A percentile compares a stretch with the other conserved stretches of the same genome.
These are phyloP conservation scores for Delia radicum DNA, from an alignment of 1,140 invertebrate species.

Conservation along the genomic window DNA sequence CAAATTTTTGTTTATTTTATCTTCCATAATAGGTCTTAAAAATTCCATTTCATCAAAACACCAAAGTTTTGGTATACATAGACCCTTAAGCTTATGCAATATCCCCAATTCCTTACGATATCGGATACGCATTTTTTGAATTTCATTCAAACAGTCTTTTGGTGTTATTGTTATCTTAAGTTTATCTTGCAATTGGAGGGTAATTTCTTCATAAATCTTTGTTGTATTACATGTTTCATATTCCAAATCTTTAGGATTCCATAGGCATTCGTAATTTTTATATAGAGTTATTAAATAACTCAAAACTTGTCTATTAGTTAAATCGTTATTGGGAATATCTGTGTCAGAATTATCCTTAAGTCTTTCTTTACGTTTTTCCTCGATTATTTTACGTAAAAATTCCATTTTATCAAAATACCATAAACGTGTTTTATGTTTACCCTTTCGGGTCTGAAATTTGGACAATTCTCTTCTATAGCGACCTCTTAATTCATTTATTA, in stretches of 20 bases:
- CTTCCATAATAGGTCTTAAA: constrained; percentile 41
- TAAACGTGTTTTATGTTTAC: constrained; percentile 44
- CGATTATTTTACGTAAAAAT: constrained; percentile 45
- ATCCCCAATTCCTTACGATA: constrained; percentile 48
- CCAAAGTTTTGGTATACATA: constrained; percentile 50
- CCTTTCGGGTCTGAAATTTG: constrained; percentile 47
- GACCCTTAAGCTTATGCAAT: constrained; percentile 47
- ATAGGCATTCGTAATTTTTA: constrained; percentile 40
- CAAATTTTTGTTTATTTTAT: constrained; percentile 44
- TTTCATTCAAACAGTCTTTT: constrained; percentile 45
- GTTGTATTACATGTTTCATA: constrained; percentile 41
- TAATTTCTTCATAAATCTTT: constrained; percentile 41
- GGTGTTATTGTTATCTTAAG: constrained; percentile 41
- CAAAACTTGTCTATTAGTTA: constrained; percentile 33
- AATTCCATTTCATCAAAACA: constrained; percentile 51
- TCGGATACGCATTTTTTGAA: constrained; percentile 45
- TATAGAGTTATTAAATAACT: constrained; percentile 43
- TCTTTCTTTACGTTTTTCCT: constrained; percentile 42
- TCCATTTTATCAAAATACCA: constrained; percentile 51
- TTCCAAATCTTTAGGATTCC: constrained; percentile 46
- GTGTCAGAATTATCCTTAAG: constrained; percentile 34
- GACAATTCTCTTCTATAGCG: constrained; percentile 49
- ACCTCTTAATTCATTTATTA: constrained; percentile 45
- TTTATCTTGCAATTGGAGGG: constrained; percentile 39
- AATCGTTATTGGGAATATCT: not conserved